These are phyloP conservation scores for Istiophorus platypterus DNA, from an alignment of 2,113 vertebrate species.

Conservation along the genomic window DNA sequence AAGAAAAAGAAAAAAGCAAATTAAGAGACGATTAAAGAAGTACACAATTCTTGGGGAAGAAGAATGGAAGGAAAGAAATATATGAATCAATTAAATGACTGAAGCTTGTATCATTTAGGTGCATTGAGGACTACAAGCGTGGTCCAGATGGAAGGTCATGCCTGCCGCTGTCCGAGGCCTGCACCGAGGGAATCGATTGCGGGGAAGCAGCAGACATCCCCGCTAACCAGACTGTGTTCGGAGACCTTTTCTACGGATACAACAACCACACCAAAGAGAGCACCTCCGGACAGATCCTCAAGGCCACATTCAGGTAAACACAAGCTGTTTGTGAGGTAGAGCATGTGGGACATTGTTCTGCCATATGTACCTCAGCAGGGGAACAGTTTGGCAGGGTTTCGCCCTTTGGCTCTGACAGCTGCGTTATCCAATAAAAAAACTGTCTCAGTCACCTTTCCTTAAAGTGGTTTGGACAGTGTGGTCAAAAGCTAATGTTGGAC, in stretches of 20 bases:
- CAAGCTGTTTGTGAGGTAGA: slow-evolving; percentile 36
- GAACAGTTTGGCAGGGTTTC: neutral
- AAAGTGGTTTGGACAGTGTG: neutral
- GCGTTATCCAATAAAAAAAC: neutral
- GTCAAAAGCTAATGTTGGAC: neutral
- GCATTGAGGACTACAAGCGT: slow-evolving; percentile 97
- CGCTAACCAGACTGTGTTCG: slow-evolving; percentile 97
- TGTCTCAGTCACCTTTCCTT: too few species aligned
- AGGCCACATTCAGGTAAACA: slow-evolving; percentile 93
- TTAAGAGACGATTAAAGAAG: neutral
- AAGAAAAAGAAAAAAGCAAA: neutral
- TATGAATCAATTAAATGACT: neutral
- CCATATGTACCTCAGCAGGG: slow-evolving; percentile 49
- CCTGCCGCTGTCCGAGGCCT: slow-evolving; percentile 92
- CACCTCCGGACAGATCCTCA: slow-evolving; percentile 92
- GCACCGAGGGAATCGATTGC: slow-evolving; percentile 90
- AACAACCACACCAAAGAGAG: slow-evolving; percentile 95
- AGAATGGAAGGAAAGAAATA: neutral
- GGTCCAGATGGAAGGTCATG: slow-evolving; percentile 92
- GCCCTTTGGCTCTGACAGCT: slow-evolving; percentile 24
- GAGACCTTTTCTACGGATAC: slow-evolving; percentile 97
- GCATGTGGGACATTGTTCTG: slow-evolving; percentile 38
- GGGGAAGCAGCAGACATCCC: slow-evolving; percentile 90
- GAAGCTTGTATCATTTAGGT: slow-evolving; percentile 79
- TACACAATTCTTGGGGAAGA: neutral